Conservation (phyloP, 2,113 vertebrate species). For the Emydura subglobosa region DNA sequence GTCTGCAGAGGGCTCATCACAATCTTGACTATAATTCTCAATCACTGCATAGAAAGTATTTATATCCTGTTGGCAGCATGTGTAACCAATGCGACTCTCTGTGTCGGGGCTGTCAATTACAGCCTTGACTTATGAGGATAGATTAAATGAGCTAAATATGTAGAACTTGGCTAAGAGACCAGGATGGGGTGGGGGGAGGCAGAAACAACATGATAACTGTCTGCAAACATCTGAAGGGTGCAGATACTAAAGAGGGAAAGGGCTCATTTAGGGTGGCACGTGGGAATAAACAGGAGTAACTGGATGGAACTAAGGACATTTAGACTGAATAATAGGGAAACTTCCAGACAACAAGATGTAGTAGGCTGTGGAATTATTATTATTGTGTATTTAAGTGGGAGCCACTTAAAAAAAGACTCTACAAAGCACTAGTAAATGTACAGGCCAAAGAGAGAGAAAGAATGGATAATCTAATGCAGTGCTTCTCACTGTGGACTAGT, state of each 20-base stretch:
- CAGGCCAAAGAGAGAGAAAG: background rate
- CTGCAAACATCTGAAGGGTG: slow-evolving; percentile 70
- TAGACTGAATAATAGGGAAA: background rate
- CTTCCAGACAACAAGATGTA: slow-evolving; percentile 1
- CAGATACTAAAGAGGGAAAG: slow-evolving; percentile 71
- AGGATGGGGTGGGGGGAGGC: slow-evolving; percentile 48
- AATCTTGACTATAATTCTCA: slow-evolving; percentile 59
- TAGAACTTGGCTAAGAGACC: slow-evolving; percentile 69
- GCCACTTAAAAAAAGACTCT: background rate
- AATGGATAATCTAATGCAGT: background rate
- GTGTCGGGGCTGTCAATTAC: slow-evolving; percentile 76
- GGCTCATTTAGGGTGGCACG: slow-evolving; percentile 59
- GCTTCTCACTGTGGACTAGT: background rate
- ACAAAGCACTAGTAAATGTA: background rate
- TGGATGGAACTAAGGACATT: slow-evolving; percentile 24
- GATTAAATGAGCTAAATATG: slow-evolving; percentile 78
- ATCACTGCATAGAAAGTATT: slow-evolving; percentile 70
- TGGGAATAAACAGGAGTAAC: slow-evolving; percentile 56
- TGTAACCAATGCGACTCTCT: slow-evolving; percentile 69
- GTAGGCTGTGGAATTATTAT: background rate
- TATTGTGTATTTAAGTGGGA: background rate
- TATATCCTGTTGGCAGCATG: slow-evolving; percentile 74
- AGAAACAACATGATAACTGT: slow-evolving; percentile 68
- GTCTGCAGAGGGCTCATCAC: background rate
- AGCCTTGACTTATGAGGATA: slow-evolving; percentile 71